phyloP scores from a whole-genome alignment of 2,113 vertebrate genomes.

The Podilymbus podiceps region DNA sequence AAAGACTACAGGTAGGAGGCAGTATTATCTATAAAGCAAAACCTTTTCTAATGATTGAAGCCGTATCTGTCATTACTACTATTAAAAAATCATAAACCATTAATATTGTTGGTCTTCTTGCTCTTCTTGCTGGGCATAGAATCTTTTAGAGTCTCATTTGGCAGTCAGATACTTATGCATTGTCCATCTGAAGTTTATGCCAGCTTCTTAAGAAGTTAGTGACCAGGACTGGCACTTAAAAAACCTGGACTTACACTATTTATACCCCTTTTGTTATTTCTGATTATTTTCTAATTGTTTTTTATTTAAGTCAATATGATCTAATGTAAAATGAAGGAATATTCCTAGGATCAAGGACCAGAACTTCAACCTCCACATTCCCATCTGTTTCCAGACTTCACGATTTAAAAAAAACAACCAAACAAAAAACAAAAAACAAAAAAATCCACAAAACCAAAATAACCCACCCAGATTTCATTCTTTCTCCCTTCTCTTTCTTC shows the following conservation, averaged over 20 bases:
- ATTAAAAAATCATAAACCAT: background rate
- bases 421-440: too few relatives aligned
- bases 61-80: background rate
- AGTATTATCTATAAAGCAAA: background rate
- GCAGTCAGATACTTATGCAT: background rate
- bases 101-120: background rate
- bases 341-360: background rate
- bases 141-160: background rate
- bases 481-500: background rate
- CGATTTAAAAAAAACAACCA: background rate
- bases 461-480: background rate
- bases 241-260: background rate
- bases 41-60: background rate
- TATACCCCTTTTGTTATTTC: background rate
- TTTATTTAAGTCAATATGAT: background rate
- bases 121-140: background rate
- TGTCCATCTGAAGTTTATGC: background rate
- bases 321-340: background rate
- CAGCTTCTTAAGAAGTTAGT: background rate
- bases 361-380: background rate
- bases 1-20: conserved; percentile 86
- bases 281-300: background rate
- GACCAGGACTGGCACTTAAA: background rate
- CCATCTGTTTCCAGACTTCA: background rate
- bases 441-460: too few relatives aligned